phyloP scores from a whole-genome alignment of 2,113 vertebrate genomes.

The Ciconia stormi region DNA sequence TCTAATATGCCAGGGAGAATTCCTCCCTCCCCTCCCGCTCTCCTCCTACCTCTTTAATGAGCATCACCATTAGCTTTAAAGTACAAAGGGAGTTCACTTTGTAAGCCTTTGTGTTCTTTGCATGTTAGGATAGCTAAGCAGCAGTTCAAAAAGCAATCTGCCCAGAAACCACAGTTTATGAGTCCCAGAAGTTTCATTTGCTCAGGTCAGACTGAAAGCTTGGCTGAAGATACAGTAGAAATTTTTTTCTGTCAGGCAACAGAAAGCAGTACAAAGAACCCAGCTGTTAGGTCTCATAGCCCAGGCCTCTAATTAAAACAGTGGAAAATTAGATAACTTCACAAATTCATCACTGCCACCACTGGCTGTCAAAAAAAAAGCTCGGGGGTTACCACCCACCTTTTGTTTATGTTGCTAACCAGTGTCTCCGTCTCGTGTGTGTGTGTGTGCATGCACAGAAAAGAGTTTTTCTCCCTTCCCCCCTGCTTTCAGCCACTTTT shows the following conservation, averaged over 20 bases:
- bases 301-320: slow-evolving; percentile 99
- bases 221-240: slow-evolving; percentile 80
- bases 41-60: slow-evolving; percentile 41
- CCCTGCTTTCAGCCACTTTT: slow-evolving; percentile 15
- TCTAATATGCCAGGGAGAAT: background rate
- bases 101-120: slow-evolving; percentile 67
- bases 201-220: slow-evolving; percentile 82
- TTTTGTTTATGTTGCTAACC: slow-evolving; percentile 87
- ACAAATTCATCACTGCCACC: slow-evolving; percentile 94
- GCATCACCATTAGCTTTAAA: slow-evolving; percentile 61
- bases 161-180: slow-evolving; percentile 80
- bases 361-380: slow-evolving; percentile 84
- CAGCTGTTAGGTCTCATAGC: slow-evolving; percentile 94
- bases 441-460: slow-evolving; percentile 47
- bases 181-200: slow-evolving; percentile 76
- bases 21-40: background rate
- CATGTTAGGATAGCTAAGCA: slow-evolving; percentile 59
- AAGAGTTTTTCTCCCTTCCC: background rate
- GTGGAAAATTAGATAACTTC: slow-evolving; percentile 99
- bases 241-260: slow-evolving; percentile 97
- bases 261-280: slow-evolving; percentile 89
- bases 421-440: slow-evolving; percentile 76
- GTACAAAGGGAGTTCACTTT: slow-evolving; percentile 71
- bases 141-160: slow-evolving; percentile 74
- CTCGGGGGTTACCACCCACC: slow-evolving; percentile 87